phyloP scores from a whole-genome alignment of 2,797 vertebrate species.

The Erithacus rubecula region DNA sequence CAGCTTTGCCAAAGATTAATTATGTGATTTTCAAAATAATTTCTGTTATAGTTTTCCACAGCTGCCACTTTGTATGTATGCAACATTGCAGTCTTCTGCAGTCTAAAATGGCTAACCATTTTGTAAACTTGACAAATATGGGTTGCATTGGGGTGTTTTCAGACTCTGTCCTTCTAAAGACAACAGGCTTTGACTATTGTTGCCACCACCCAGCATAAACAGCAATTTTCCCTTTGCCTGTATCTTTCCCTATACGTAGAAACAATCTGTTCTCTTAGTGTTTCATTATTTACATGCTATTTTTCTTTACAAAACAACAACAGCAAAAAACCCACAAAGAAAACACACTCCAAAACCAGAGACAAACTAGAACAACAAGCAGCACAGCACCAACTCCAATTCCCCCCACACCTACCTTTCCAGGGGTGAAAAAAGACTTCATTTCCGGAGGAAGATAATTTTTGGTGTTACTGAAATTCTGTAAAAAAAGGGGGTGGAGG shows the following conservation, averaged over 20 bases:
- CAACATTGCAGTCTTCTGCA: background rate
- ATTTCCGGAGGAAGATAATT: slow-evolving; percentile 97
- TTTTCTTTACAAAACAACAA: background rate
- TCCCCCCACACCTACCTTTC: slow-evolving; percentile 81
- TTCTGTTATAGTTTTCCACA: background rate
- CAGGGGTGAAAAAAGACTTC: slow-evolving; percentile 96
- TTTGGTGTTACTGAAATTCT: slow-evolving; percentile 99
- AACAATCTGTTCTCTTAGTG: background rate
- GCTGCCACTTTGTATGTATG: background rate
- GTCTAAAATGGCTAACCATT: background rate
- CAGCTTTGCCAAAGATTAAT: background rate
- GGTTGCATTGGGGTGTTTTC: background rate
- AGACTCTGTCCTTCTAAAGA: background rate
- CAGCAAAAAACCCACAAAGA: background rate
- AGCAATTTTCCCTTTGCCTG: background rate
- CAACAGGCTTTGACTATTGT: background rate
- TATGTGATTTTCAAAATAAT: background rate
- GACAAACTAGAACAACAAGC: background rate
- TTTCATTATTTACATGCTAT: background rate
- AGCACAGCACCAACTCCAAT: background rate
- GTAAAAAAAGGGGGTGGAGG: background rate
- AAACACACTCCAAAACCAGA: background rate
- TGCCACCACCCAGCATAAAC: background rate
- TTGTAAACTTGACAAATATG: background rate
- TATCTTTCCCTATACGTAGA: background rate